Evolutionary conservation across 92 coral and sea anemone genomes (phyloP), one percentile per base, ranked within the genome.

Genomic region (Zoanthus sansibaricus): DNA sequence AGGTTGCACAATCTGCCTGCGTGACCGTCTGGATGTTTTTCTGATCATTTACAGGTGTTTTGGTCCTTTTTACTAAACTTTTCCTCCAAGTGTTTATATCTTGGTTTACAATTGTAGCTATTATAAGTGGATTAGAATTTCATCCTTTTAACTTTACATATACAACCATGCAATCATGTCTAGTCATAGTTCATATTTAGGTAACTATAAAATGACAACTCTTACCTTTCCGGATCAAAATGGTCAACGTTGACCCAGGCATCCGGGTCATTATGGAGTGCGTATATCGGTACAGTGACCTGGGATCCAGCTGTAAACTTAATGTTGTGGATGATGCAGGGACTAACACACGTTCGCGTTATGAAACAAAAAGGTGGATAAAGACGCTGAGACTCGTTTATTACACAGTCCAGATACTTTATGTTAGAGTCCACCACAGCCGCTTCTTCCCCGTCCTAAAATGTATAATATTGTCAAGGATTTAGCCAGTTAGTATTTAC

Each of bases 181-280:
- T 37, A 37, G 42, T 37, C 42, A 37, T 37, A 37, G 1, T 4
- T 37, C 42, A 4, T 37, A 37, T 37, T 37, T 4, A 37, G 42
- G 3, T 37, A 37, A 37, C 42, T 37, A 76, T 11, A 76, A 17
- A 33, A 73, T 55, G 3, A 30, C 20, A 49, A 6, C 2, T n/a
- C 84, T 9, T 5, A 62, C 84, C 84, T 79, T 21, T 61, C 84
- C 17, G 84, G 84, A 5, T 79, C 84, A 37, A 79, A 79, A 33
- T 7, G 12, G 44, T 79, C 48, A 56, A 46, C 84, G 54, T 79
- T 49, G 37, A 8, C 11, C 84, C 84, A 79, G 42, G 84, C 84
- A 31, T 45, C 58, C 20, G 84, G 84, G 16, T 79, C 84, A 10
- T 32, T 72, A 17, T 79, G 84, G 18, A 79, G 84, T 4, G 84